Conservation (phyloP, 2,797 vertebrate species). For the Pantherophis vulpinus region DNA sequence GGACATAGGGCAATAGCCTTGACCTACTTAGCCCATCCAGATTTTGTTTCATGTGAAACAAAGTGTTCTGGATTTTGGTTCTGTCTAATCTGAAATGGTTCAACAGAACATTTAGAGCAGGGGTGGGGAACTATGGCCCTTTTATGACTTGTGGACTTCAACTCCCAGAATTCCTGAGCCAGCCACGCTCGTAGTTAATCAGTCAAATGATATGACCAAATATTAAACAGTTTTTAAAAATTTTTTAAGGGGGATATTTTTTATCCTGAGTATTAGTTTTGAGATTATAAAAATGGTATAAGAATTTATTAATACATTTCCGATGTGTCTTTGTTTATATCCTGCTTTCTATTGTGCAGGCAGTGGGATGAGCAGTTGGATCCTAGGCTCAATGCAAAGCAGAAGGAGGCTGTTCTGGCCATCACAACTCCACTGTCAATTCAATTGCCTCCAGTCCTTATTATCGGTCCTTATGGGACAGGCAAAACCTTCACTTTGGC, state of each 20-base stretch:
- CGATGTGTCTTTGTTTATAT: background rate
- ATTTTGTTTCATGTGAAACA: background rate
- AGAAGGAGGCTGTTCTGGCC: slow-evolving; percentile 97
- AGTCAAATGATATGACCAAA: background rate
- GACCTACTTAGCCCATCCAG: background rate
- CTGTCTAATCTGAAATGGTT: background rate
- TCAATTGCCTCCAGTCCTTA: slow-evolving; percentile 92
- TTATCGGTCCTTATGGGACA: slow-evolving; percentile 98
- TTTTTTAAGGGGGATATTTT: background rate
- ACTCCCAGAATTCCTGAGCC: background rate
- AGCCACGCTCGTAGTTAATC: background rate
- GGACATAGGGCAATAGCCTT: background rate
- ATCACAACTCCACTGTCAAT: slow-evolving; percentile 92
- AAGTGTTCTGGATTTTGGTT: background rate
- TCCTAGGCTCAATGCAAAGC: slow-evolving; percentile 96
- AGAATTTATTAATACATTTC: background rate
- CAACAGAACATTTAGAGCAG: background rate
- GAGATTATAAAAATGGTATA: background rate
- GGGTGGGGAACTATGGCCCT: background rate
- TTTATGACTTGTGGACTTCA: background rate
- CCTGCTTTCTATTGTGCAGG: slow-evolving; percentile 68
- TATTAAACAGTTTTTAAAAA: background rate
- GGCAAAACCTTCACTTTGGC: slow-evolving; percentile 99
- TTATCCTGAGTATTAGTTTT: background rate
- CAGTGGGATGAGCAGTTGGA: slow-evolving; percentile 99